Evolutionary conservation across 2,113 vertebrate genomes (phyloP).

Genomic region (Saguinus midas): DNA sequence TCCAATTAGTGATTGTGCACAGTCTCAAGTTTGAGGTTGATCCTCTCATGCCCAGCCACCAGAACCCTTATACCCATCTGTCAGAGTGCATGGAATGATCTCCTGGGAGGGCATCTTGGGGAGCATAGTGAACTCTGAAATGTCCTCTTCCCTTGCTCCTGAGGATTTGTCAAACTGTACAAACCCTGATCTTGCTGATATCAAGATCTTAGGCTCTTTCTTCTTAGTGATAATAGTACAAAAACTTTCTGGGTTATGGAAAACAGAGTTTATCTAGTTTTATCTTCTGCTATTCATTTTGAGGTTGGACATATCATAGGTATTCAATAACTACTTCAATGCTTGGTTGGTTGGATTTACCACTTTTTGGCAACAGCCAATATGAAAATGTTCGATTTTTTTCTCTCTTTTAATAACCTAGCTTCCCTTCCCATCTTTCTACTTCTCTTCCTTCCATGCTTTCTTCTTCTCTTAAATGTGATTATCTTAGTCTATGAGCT

Average conservation of each 20-base stretch:
- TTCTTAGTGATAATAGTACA: background rate
- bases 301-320: background rate
- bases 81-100: background rate
- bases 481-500: background rate
- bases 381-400: background rate
- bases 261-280: background rate
- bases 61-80: background rate
- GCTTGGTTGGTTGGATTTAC: background rate
- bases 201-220: conserved; percentile 3
- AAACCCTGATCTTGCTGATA: background rate
- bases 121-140: background rate
- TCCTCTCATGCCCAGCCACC: background rate
- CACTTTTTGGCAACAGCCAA: background rate
- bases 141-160: background rate
- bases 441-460: background rate
- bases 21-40: background rate
- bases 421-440: background rate
- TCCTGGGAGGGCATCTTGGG: background rate
- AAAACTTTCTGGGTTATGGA: background rate
- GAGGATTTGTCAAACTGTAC: background rate
- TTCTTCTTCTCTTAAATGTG: conserved; percentile 1
- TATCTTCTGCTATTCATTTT: background rate
- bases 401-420: background rate
- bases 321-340: background rate
- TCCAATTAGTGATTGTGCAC: background rate